Conservation (phyloP, 2,113 vertebrate genomes). For the Narcine bancroftii region DNA sequence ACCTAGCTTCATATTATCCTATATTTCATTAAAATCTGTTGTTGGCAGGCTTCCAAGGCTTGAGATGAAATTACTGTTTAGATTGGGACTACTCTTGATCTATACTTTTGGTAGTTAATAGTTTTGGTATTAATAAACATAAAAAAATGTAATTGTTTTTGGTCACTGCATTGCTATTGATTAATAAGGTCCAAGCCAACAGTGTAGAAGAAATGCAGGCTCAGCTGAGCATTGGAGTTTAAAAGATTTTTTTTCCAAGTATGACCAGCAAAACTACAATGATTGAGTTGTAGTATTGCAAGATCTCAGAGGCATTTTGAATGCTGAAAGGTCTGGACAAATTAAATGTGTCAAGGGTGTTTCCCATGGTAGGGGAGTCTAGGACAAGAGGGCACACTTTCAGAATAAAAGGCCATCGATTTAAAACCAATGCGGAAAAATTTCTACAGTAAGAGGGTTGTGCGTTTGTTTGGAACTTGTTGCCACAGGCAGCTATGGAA, state of each 20-base stretch:
- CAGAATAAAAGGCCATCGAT: no score
- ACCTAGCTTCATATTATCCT: background rate
- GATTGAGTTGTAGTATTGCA: conserved; percentile 15
- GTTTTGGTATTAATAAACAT: background rate
- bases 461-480: no score
- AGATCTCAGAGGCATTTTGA: no score
- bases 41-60: background rate
- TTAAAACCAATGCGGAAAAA: no score
- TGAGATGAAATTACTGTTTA: conserved; percentile 5
- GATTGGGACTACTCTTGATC: background rate
- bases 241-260: background rate
- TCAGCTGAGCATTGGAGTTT: background rate
- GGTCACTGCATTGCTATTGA: background rate
- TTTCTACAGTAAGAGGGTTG: no score
- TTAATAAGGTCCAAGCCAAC: background rate
- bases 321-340: no score
- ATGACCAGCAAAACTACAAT: background rate
- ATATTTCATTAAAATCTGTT: background rate
- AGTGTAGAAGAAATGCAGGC: background rate
- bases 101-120: background rate
- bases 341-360: no score
- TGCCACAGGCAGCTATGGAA: no score
- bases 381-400: no score
- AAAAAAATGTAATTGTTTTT: background rate
- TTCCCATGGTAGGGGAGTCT: no score